A percentile compares a stretch with the other conserved stretches of the same genome.
These are phyloP conservation scores for Synanthedon tipuliformis DNA, from an alignment of 2,888 invertebrate species.

Conservation along the genomic window DNA sequence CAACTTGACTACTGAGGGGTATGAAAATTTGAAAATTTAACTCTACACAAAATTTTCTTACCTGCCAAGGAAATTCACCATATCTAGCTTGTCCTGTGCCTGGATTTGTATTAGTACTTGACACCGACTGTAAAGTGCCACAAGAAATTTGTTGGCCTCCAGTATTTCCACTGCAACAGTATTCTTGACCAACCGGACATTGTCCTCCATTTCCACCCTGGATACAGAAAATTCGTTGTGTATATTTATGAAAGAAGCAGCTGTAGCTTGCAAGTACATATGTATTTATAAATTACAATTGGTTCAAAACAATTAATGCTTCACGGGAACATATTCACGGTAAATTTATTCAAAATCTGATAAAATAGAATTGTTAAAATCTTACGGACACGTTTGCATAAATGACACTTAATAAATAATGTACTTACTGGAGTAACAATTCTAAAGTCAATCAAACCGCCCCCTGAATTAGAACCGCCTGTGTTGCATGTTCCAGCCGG, in stretches of 20 bases:
- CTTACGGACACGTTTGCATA: background rate
- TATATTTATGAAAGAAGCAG: background rate
- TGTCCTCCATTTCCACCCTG: constrained; percentile 16
- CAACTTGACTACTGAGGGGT: too few species aligned
- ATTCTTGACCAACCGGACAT: constrained; percentile 52
- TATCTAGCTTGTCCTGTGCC: constrained; percentile 71
- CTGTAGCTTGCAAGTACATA: background rate
- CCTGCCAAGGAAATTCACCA: constrained; percentile 83
- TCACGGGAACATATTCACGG: background rate
- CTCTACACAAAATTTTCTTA: constrained; percentile 18
- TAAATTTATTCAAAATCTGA: too few species aligned
- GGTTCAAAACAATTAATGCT: background rate
- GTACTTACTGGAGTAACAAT: constrained; percentile 71
- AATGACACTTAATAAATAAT: background rate
- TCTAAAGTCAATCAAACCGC: constrained; percentile 71
- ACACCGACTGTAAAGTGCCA: constrained; percentile 48
- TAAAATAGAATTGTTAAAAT: too few species aligned
- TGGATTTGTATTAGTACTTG: constrained; percentile 34
- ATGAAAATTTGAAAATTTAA: background rate
- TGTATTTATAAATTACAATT: constrained; percentile 1
- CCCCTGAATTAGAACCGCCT: constrained; percentile 45
- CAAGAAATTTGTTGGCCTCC: constrained; percentile 35
- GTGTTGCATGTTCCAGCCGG: constrained; percentile 41
- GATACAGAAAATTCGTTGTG: background rate
- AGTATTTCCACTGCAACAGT: constrained; percentile 42